These are phyloP conservation scores for Temnothorax longispinosus DNA, from an alignment of 1,140 invertebrate genomes.

Conservation along the genomic window DNA sequence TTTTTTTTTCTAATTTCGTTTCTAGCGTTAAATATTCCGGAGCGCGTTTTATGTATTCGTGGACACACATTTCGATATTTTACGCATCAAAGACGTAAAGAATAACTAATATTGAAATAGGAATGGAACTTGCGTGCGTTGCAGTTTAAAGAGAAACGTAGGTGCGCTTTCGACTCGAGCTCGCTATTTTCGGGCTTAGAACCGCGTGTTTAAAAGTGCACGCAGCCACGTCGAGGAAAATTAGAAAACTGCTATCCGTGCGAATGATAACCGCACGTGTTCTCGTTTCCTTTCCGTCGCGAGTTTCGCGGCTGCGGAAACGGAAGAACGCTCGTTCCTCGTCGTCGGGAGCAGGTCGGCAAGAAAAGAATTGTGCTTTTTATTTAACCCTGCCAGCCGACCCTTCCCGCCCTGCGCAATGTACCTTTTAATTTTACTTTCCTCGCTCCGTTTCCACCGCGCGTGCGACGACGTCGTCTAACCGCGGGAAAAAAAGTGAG, in stretches of 20 bases:
- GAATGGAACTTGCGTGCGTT: background rate
- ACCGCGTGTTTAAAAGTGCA: background rate
- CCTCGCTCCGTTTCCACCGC: conserved; percentile 11
- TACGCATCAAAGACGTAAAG: background rate
- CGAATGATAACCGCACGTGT: conserved; percentile 38
- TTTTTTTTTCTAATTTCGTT: conserved; percentile 39
- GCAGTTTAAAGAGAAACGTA: background rate
- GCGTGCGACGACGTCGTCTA: conserved; percentile 27
- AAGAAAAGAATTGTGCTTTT: conserved; percentile 48
- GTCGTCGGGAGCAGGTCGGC: background rate
- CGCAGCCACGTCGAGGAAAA: background rate
- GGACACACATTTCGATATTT: background rate
- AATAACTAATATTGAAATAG: background rate
- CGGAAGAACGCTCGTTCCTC: conserved; percentile 24
- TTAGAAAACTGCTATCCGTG: conserved; percentile 40
- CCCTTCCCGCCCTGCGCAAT: background rate
- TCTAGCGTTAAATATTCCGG: conserved; percentile 14
- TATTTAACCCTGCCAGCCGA: conserved; percentile 33
- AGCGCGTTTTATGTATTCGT: background rate
- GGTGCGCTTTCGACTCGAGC: background rate
- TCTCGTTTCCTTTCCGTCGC: background rate
- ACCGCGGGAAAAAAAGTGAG: conserved; percentile 31
- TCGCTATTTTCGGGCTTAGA: background rate
- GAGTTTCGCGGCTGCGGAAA: conserved; percentile 23
- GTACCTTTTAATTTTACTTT: conserved; percentile 60